Base-by-base conservation (phyloP, 2,113 vertebrate genomes). In the Propithecus coquereli region DNA sequence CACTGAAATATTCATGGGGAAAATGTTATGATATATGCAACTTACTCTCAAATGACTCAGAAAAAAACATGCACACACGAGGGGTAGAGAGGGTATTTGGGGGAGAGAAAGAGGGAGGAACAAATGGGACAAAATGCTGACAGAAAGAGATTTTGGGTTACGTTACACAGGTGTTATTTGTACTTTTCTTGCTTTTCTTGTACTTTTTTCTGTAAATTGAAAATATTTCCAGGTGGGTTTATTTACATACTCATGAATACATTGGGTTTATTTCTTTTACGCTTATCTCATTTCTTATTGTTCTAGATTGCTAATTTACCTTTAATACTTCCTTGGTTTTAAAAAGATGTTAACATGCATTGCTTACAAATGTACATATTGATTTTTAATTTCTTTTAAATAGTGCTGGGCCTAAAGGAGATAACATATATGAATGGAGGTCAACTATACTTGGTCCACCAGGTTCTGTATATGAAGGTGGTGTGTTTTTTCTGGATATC, bases 391-490 rank as follows among this genome's bases (percentile, higher is more conserved):
- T 94, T 97, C 79, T 95, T 98, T 97, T 93, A 84, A 59, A 71
- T 97, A 99, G 99, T 88, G 99, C 99, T 1, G 99, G 99, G 50
- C 99, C 99, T 93, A 99, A 99, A 99, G 99, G 99, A 97, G 99
- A 99, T 99, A 99, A 99, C 98, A 99, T 99, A 99, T 99, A 99
- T 96, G 99, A 99, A 97, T 99, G 99, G 99, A 99, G 99, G 98
- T 99, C 99, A 52, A 99, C 99, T 98, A 99, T 99, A 98, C 99
- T 99, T 98, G 99, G 99, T 95, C 99, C 99, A 92, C 99, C 99
- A 66, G 99, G 99, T 97, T 99, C 99, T 50, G 99, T 99, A 96
- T 99, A 99, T 50, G 99, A 99, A 98, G 99, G 99, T 97, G 99
- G 99, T 0, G 99, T 99, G 94, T 99, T 99, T 98, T 99, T 99